Conservation (phyloP, 2,888 invertebrate genomes). For the Eilema depressum region DNA sequence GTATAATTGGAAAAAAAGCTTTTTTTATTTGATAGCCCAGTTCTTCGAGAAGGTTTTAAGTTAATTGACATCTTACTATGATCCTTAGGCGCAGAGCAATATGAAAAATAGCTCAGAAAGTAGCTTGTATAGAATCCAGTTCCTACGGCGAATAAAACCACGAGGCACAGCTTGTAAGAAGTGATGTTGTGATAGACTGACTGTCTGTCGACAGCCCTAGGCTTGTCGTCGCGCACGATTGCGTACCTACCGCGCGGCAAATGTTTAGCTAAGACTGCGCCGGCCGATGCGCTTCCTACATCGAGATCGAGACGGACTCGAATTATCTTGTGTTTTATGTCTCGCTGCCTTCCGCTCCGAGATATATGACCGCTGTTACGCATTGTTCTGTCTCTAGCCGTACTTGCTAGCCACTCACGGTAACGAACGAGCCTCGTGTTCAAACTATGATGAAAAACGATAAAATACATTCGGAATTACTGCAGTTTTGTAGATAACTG, state of each 20-base stretch:
- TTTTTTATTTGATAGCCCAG: background rate
- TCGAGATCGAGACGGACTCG: constrained; percentile 25
- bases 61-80: background rate
- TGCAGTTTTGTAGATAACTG: background rate
- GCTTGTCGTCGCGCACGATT: constrained; percentile 50
- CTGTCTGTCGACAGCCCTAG: background rate
- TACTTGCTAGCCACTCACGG: background rate
- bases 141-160: background rate
- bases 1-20: background rate
- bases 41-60: background rate
- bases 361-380: constrained; percentile 9
- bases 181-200: background rate
- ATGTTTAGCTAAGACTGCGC: constrained; percentile 37
- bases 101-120: background rate
- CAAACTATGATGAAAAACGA: background rate
- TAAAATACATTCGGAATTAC: background rate
- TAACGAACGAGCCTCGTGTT: background rate
- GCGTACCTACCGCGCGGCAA: constrained; percentile 52
- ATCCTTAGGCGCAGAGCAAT: background rate
- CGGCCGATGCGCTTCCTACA: constrained; percentile 28
- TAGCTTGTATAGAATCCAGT: background rate
- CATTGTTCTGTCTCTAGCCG: background rate
- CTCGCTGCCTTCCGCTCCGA: constrained; percentile 17
- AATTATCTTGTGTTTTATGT: constrained; percentile 20
- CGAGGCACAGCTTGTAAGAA: background rate